Percentiles rank a stretch among this genome's conserved stretches.
Evolutionary conservation across 1,140 invertebrate species (phyloP).

Genomic region (Geopemphigus sp.): DNA sequence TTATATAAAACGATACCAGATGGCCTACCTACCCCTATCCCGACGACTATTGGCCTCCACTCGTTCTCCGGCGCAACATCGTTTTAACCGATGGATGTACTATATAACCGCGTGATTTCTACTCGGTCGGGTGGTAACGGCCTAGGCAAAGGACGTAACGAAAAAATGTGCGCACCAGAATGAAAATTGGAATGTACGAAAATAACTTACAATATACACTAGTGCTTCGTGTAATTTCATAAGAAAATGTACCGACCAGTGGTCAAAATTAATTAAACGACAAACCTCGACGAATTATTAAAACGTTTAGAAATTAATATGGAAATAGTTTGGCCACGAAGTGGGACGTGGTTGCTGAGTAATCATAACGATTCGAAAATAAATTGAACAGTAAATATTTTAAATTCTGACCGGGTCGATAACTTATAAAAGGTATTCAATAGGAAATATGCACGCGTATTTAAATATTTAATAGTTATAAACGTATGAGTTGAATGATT

Average conservation of each 20-base stretch:
- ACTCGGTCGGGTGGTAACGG: too few relatives aligned
- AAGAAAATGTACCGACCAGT: background rate
- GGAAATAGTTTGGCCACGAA: background rate
- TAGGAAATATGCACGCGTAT: too few relatives aligned
- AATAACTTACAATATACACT: background rate
- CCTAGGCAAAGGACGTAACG: background rate
- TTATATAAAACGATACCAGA: conserved; percentile 27
- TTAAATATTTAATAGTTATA: background rate
- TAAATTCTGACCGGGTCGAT: background rate
- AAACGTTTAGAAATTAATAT: conserved; percentile 3
- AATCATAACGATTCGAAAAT: background rate
- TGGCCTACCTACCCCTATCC: background rate
- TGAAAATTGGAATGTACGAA: background rate
- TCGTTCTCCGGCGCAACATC: too few relatives aligned
- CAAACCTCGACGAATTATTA: conserved; percentile 11
- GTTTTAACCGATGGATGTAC: background rate
- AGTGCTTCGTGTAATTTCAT: background rate
- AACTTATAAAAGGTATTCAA: background rate
- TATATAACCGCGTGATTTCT: background rate
- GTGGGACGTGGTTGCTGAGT: background rate
- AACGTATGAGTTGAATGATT: background rate
- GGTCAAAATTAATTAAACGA: background rate
- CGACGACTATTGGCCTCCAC: background rate
- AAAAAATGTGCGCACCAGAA: background rate
- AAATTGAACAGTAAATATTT: background rate